phyloP scores from a whole-genome alignment of 1,140 invertebrate genomes.

The Archivesica marissinica region DNA sequence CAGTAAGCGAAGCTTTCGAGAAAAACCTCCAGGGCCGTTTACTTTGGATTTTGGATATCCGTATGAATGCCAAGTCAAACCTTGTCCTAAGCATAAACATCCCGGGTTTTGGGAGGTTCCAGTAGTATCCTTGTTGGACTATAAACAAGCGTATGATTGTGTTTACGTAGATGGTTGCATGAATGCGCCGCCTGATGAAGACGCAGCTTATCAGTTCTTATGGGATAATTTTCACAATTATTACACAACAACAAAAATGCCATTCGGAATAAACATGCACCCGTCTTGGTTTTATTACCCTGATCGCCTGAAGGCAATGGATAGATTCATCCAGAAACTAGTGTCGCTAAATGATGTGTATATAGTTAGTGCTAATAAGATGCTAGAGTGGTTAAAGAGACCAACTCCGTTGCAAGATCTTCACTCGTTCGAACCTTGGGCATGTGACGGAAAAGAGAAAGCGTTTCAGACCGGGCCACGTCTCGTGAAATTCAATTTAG shows the following conservation, averaged over 20 bases:
- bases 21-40: slow-evolving; percentile 71
- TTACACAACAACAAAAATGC: slow-evolving; percentile 71
- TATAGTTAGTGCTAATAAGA: slow-evolving; percentile 71
- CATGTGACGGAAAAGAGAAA: slow-evolving; percentile 57
- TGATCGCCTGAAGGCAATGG: slow-evolving; percentile 71
- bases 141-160: slow-evolving; percentile 72
- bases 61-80: slow-evolving; percentile 71
- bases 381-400: slow-evolving; percentile 76
- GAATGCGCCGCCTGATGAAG: slow-evolving; percentile 69
- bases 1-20: slow-evolving; percentile 65
- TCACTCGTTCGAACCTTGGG: slow-evolving; percentile 70
- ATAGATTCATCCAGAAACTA: slow-evolving; percentile 72
- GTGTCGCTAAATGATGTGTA: slow-evolving; percentile 74
- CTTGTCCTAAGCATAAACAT: slow-evolving; percentile 69
- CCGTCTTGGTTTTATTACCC: slow-evolving; percentile 74
- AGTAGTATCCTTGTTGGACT: slow-evolving; percentile 73
- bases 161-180: slow-evolving; percentile 77
- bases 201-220: slow-evolving; percentile 71
- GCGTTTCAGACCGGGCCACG: slow-evolving; percentile 13
- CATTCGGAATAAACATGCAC: slow-evolving; percentile 79
- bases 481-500: slow-evolving; percentile 24
- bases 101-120: slow-evolving; percentile 77
- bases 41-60: slow-evolving; percentile 74
- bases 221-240: slow-evolving; percentile 77
- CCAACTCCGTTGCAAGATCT: slow-evolving; percentile 69